Evolutionary conservation across 2,113 vertebrate genomes (phyloP).

Genomic region (Hydrochoerus hydrochaeris): DNA sequence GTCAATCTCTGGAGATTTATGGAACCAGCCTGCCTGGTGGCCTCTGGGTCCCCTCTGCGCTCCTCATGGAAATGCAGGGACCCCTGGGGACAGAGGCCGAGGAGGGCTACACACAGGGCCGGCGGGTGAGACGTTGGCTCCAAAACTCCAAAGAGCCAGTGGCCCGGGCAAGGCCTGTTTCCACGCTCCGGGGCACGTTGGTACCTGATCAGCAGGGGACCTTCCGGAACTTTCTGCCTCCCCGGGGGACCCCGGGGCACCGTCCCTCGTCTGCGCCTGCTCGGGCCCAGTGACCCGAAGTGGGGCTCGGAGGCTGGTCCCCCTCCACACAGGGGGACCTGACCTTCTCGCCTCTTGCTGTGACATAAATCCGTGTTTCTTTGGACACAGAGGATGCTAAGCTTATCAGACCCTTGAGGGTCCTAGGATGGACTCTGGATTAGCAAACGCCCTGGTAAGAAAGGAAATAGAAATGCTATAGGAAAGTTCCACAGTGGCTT

Average conservation of each 20-base stretch:
- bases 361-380: constrained; percentile 48
- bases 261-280: background rate
- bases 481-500: background rate
- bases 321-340: background rate
- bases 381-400: constrained; percentile 63
- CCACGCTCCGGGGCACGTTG: background rate
- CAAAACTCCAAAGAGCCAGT: background rate
- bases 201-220: constrained; percentile 58
- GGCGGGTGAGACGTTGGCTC: too few relatives aligned
- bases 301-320: background rate
- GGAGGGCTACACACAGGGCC: too few relatives aligned
- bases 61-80: too few relatives aligned
- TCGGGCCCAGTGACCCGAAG: background rate
- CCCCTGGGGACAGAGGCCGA: too few relatives aligned
- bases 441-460: constrained; percentile 26
- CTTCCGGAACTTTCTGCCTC: constrained; percentile 51
- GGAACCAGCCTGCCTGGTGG: too few relatives aligned
- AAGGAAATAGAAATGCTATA: constrained; percentile 41
- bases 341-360: background rate
- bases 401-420: constrained; percentile 9
- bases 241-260: background rate
- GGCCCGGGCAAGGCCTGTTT: background rate
- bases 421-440: constrained; percentile 43
- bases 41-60: too few relatives aligned
- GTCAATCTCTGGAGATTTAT: background rate